Evolutionary conservation across 2,797 vertebrate species (phyloP).

Genomic region (Lithobates pipiens): DNA sequence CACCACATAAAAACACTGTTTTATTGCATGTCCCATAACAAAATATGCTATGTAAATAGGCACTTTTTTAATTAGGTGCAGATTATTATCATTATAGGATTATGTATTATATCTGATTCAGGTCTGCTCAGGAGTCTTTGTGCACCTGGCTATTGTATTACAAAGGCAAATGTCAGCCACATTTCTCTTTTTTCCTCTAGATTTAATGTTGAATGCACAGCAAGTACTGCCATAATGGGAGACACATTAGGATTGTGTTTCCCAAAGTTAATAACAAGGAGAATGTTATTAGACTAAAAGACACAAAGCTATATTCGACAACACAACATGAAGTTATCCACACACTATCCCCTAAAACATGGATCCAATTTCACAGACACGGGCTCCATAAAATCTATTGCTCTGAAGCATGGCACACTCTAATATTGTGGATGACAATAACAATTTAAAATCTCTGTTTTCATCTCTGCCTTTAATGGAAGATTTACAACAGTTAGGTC

Average conservation of each 20-base stretch:
- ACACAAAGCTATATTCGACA: conserved; percentile 9
- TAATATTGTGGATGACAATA: conserved; percentile 28
- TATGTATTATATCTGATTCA: neutral
- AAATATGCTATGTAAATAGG: too few species aligned
- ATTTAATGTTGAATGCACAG: neutral
- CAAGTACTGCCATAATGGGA: neutral
- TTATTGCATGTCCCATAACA: too few species aligned
- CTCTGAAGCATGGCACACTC: conserved; percentile 19
- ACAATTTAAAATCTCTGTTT: conserved; percentile 40
- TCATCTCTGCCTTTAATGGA: conserved; percentile 46
- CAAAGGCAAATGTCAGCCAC: neutral
- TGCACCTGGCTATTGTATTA: neutral
- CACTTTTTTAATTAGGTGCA: neutral
- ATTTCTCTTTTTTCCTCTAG: neutral
- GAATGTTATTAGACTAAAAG: neutral
- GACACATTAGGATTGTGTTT: neutral
- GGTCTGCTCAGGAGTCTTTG: neutral
- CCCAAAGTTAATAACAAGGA: conserved; percentile 9
- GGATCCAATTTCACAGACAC: conserved; percentile 27
- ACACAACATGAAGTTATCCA: conserved; percentile 12
- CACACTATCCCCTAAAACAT: conserved; percentile 6
- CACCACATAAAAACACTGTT: too few species aligned
- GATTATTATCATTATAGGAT: neutral
- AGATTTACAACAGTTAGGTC: conserved; percentile 51
- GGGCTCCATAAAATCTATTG: conserved; percentile 17